Percentiles rank a stretch among this genome's conserved stretches.
phyloP scores from a whole-genome alignment of 2,797 vertebrate species.

The Hypotaenidia okinawae region DNA sequence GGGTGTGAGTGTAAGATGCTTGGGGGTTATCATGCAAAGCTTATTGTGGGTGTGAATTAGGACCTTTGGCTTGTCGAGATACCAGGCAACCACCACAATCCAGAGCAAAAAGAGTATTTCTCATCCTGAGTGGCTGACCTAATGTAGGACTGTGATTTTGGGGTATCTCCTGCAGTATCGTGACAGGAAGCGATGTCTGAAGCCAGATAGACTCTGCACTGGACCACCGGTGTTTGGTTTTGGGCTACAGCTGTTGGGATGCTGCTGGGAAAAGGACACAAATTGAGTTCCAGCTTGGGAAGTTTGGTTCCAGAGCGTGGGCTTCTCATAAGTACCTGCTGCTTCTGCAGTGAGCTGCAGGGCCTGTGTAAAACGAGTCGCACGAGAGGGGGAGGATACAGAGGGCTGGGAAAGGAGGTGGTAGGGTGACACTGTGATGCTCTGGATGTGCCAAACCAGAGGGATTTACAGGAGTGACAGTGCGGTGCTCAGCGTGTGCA shows the following conservation, averaged over 20 bases:
- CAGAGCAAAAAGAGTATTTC: not conserved
- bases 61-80: not conserved
- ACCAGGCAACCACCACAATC: not conserved
- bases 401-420: not conserved
- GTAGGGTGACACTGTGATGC: too few species aligned
- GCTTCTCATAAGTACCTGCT: not conserved
- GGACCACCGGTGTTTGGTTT: not conserved
- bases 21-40: too few species aligned
- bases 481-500: accelerated
- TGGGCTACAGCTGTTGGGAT: not conserved
- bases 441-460: not conserved
- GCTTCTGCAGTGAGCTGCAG: not conserved
- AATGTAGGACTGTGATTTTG: not conserved
- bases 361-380: not conserved
- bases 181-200: not conserved
- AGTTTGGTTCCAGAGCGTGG: not conserved
- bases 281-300: not conserved
- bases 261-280: not conserved
- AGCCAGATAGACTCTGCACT: not conserved
- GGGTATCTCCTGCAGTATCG: not conserved
- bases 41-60: not conserved
- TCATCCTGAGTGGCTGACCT: not conserved
- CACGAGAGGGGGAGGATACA: too few species aligned
- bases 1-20: not conserved
- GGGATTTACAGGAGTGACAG: not conserved